Base-by-base conservation (phyloP, 2,797 vertebrate genomes). In the Rhabdophis nuchalis region DNA sequence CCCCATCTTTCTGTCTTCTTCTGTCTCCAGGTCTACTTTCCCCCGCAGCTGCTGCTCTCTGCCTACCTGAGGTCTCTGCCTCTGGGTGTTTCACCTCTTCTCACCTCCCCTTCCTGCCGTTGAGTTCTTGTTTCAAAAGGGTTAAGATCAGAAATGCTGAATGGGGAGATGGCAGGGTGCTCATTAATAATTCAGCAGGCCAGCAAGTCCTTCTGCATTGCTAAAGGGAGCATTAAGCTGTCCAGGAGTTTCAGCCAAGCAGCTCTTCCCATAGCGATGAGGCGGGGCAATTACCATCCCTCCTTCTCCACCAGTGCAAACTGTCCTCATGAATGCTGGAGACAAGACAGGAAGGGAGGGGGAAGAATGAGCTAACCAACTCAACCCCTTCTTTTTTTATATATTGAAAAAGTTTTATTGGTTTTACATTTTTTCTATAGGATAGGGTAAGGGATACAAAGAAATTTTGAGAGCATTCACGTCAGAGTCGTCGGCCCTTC, bases 161-260 rank as follows among this genome's bases (percentile, higher is more conserved):
- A 91, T 90, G 0, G 0, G 60, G 58, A 90, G 53, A 92, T 90
- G 89, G 36, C 92, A 95, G 91, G 91, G 89, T 0, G 41, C 87
- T 54, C 0, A 89, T 96, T 89, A 94, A 95, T 96, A 93, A 96
- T 94, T 92, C 93, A 95, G 72, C 29, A 91, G 58, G 94, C 93
- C 89, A 89, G 91, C 91, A 89, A 93, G 0, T 14, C 91, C 88
- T 92, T 46, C 52, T 0, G 88, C 2, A 36, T 89, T 89, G 89
- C 1, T 3, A 57, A 58, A 85, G 89, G 87, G 93, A 91, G 85
- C 60, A 87, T 87, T 68, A 56, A 87, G 52, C 52, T 64, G 5
- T 46, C 57, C 57, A 16, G 50, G 68, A 64, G 87, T 52, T 89
- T 58, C 1, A 36, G 57, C 87, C 87, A 85, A 88, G 25, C 46